phyloP scores from a whole-genome alignment of 1,140 invertebrate genomes.

The Lepidurus couesii region DNA sequence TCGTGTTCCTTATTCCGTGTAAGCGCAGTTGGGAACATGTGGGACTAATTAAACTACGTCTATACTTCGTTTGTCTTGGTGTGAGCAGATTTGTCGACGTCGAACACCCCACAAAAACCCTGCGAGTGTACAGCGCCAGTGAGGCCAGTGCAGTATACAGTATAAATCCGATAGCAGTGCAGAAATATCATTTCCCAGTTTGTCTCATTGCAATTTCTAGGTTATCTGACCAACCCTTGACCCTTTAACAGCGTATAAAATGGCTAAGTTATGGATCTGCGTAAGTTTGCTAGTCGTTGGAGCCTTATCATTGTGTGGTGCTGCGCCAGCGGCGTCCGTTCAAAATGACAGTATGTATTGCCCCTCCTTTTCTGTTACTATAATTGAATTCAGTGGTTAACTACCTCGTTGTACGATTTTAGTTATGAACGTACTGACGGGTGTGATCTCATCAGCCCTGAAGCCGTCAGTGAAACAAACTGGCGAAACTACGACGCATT shows the following conservation, averaged over 20 bases:
- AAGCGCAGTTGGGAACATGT: background rate
- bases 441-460: background rate
- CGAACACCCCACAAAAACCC: background rate
- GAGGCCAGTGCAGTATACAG: background rate
- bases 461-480: background rate
- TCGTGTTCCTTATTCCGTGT: background rate
- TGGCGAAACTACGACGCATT: background rate
- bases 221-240: background rate
- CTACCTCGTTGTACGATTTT: background rate
- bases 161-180: background rate
- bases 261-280: background rate
- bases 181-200: background rate
- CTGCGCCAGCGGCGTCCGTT: background rate
- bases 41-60: constrained; percentile 3
- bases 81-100: background rate
- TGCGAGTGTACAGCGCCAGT: background rate
- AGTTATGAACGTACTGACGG: background rate
- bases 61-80: constrained; percentile 1
- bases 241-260: background rate
- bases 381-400: background rate
- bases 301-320: background rate
- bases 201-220: background rate
- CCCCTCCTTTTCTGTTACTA: background rate
- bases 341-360: background rate
- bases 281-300: background rate